phyloP scores from a whole-genome alignment of 1,140 invertebrate genomes.

The Centruroides vittatus region DNA sequence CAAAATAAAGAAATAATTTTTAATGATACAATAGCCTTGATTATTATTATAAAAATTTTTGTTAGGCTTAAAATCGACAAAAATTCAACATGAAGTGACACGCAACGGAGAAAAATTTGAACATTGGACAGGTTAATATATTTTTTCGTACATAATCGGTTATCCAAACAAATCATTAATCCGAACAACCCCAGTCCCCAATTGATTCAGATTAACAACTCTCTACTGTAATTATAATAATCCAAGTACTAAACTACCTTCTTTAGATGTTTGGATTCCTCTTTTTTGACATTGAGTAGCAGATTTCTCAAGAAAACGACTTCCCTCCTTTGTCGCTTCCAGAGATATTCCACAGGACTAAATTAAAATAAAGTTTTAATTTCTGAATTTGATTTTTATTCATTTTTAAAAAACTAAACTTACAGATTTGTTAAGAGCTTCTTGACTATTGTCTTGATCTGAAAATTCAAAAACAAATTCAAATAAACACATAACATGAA shows the following conservation, averaged over 20 bases:
- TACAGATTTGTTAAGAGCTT: conserved; percentile 15
- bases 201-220: too few relatives aligned
- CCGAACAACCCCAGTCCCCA: too few relatives aligned
- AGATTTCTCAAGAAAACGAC: conserved; percentile 25
- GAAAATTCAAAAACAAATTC: conserved; percentile 3
- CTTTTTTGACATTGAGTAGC: conserved; percentile 37
- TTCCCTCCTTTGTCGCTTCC: conserved; percentile 12
- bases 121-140: too few relatives aligned
- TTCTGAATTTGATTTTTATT: background rate
- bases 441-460: conserved; percentile 22
- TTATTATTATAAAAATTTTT: too few relatives aligned
- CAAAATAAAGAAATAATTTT: too few relatives aligned
- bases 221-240: too few relatives aligned
- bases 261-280: conserved; percentile 85
- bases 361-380: background rate
- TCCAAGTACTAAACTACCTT: conserved; percentile 43
- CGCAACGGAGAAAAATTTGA: too few relatives aligned
- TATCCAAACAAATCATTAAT: too few relatives aligned
- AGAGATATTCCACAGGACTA: conserved; percentile 9
- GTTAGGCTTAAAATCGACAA: too few relatives aligned
- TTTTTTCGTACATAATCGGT: too few relatives aligned
- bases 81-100: too few relatives aligned
- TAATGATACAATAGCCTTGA: too few relatives aligned
- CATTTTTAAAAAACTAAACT: conserved; percentile 1
- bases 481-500: background rate